phyloP scores from a whole-genome alignment of 2,113 vertebrate genomes.

The Oriolus oriolus region DNA sequence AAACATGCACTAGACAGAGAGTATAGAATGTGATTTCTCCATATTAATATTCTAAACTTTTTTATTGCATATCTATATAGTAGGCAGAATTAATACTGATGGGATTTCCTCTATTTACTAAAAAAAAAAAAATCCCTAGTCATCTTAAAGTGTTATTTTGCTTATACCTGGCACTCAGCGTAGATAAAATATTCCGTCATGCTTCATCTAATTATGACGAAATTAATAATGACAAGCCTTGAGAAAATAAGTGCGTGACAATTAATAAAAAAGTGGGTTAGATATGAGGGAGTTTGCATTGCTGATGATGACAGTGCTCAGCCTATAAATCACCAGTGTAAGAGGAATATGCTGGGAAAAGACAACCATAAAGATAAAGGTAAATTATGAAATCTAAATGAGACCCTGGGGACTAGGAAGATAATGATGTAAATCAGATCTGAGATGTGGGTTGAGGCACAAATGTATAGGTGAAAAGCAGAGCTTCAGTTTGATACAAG shows the following conservation, averaged over 20 bases:
- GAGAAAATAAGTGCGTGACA: background rate
- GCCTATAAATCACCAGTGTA: background rate
- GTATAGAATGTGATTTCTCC: background rate
- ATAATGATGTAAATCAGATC: background rate
- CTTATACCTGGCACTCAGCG: background rate
- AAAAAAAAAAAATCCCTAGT: background rate
- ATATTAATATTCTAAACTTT: background rate
- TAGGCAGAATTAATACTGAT: background rate
- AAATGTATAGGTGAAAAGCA: background rate
- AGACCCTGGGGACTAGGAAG: background rate
- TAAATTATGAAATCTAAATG: background rate
- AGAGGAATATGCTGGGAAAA: background rate
- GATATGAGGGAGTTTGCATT: background rate
- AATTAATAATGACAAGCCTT: background rate
- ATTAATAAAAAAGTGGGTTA: background rate
- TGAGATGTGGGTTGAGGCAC: background rate
- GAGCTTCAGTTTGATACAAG: background rate
- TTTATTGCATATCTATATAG: background rate
- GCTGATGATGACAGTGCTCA: background rate
- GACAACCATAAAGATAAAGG: background rate
- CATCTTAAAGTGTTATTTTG: background rate
- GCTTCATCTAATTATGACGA: background rate
- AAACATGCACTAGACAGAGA: background rate
- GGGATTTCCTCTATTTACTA: background rate
- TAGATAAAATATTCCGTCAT: background rate